Base-by-base conservation (phyloP, 2,888 invertebrate genomes). In the Drosophila birchii region DNA sequence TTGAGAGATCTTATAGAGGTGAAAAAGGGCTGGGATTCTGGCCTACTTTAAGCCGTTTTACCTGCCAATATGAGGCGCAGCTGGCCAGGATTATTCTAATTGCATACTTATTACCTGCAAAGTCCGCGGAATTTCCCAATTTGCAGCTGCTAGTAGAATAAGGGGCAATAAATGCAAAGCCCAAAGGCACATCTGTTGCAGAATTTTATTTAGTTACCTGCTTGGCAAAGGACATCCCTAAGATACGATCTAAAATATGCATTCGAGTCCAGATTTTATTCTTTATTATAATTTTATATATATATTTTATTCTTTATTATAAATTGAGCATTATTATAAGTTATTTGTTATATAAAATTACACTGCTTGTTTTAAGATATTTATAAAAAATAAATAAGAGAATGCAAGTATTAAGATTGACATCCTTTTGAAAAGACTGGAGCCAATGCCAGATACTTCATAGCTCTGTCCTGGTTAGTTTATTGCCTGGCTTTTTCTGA, bases 41-140 rank as follows among this genome's bases (percentile, higher is more conserved):
- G 43, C 26, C 20, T 20, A 7, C 2, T 32, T 38, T n/a, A 39
- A 36, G n/a, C 41, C 29, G 32, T 7, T 5, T 12, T 44, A 26
- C 12, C 18, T 38, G 58, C 9, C n/a, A 20, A 54, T 43, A 54
- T 43, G 49, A n/a, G 49, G 32, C 14, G 34, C n/a, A 38, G 32
- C 23, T 51, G 38, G 11, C 38, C 32, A 14, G 60, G 41, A 34
- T 59, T 57, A 59, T 61, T 53, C 68, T 57, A 58, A 75, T 75
- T 75, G 75, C 51, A 9, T 20, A 23, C 51, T 51, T 23, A 29
- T 43, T 72, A 75, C 75, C 72, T 73, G 67, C 20, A 9, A 9
- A 29, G 12, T n/a, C 62, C 39, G 64, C 43, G 68, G 53, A 73
- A 45, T 62, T 45, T 20, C 53, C 69, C 29, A 60, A 61, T 69